A percentile compares a stretch with the other conserved stretches of the same genome.
Conservation (phyloP, 2,113 vertebrate species). For the Pleuronectes platessa region DNA sequence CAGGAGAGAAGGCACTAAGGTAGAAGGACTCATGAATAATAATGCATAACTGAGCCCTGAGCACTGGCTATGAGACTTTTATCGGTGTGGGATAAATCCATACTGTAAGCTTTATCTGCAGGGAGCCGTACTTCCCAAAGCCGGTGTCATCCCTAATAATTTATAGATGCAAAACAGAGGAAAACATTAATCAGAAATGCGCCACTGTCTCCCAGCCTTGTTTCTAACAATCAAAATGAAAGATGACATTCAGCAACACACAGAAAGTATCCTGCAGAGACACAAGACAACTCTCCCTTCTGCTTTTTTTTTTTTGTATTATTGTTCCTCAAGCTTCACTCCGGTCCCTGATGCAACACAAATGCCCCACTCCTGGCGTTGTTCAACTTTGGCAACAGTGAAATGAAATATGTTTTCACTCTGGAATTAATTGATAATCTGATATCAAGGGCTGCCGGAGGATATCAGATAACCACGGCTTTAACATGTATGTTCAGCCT, state of each 20-base stretch:
- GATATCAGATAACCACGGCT: slow-evolving; percentile 5
- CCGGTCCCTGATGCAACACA: slow-evolving; percentile 3
- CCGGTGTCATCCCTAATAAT: slow-evolving; percentile 51
- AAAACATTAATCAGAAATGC: slow-evolving; percentile 49
- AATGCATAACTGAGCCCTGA: slow-evolving; percentile 41
- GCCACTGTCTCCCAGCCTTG: slow-evolving; percentile 29
- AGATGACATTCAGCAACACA: slow-evolving; percentile 5
- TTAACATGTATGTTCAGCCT: background rate
- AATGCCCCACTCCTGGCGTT: slow-evolving; percentile 9
- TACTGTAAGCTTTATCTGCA: slow-evolving; percentile 57
- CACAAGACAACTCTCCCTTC: slow-evolving; percentile 10
- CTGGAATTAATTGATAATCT: slow-evolving; percentile 25
- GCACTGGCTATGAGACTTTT: slow-evolving; percentile 46
- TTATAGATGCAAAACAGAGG: slow-evolving; percentile 55
- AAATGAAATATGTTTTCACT: slow-evolving; percentile 36
- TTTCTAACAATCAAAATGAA: slow-evolving; percentile 32
- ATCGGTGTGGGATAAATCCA: slow-evolving; percentile 60
- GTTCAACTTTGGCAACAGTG: slow-evolving; percentile 18
- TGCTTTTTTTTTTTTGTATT: slow-evolving; percentile 10
- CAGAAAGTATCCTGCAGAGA: slow-evolving; percentile 21
- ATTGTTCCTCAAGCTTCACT: slow-evolving; percentile 26
- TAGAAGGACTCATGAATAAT: slow-evolving; percentile 61
- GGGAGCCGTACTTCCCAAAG: slow-evolving; percentile 51
- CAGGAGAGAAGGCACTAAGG: slow-evolving; percentile 28
- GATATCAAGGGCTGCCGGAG: slow-evolving; percentile 16